phyloP scores from a whole-genome alignment of 2,888 invertebrate genomes.

The Synanthedon formicaeformis region DNA sequence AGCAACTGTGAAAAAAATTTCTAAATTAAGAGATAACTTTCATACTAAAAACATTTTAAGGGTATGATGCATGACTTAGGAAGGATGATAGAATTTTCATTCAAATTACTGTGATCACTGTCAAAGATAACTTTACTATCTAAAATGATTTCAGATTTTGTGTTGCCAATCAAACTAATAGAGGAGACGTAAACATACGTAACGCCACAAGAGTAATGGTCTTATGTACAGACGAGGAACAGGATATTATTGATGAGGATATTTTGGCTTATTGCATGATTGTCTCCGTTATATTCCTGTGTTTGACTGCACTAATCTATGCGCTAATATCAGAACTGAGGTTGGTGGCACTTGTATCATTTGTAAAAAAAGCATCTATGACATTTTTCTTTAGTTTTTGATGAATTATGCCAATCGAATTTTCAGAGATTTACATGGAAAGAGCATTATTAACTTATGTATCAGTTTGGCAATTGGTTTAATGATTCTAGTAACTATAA shows the following conservation, averaged over 20 bases:
- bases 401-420: background rate
- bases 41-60: no score
- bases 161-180: conserved; percentile 20
- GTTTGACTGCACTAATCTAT: conserved; percentile 37
- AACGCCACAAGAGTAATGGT: conserved; percentile 13
- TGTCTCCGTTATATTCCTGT: conserved; percentile 37
- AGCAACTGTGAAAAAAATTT: no score
- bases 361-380: background rate
- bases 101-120: no score
- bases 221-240: conserved; percentile 21
- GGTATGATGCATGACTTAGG: no score
- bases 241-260: conserved; percentile 11
- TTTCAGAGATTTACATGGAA: conserved; percentile 54
- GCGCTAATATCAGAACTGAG: conserved; percentile 36
- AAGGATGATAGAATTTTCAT: no score
- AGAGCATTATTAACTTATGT: conserved; percentile 49
- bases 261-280: conserved; percentile 39
- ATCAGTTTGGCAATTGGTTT: conserved; percentile 34
- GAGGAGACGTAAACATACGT: conserved; percentile 14
- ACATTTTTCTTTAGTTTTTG: background rate
- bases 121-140: no score
- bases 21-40: no score
- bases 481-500: conserved; percentile 32
- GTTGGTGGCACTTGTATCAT: conserved; percentile 12
- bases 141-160: conserved; percentile 27